Evolutionary conservation across 2,888 invertebrate species (phyloP), one percentile per base, ranked within the genome.

Genomic region (Orthosia incerta): DNA sequence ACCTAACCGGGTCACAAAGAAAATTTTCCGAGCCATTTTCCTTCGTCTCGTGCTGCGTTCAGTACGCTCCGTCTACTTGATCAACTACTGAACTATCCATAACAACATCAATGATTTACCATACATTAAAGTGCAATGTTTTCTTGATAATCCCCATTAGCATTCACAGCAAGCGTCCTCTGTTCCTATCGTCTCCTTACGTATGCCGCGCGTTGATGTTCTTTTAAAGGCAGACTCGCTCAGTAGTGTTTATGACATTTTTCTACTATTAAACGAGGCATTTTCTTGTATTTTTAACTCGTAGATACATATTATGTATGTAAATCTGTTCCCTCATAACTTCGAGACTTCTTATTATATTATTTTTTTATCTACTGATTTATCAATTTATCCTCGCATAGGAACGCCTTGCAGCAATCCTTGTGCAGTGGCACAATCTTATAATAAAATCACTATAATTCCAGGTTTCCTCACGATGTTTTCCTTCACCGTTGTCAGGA

Each of bases 201-300:
- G 83, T 87, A 88, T 85, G 85, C 82, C 79, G 81, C 92, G 92
- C 94, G 94, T 94, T 94, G 93, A 93, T 90, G 92, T 93, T 91
- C 88, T 92, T 93, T 60, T 73, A 81, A 81, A 82, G 75, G 77
- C 76, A 75, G 60, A 65, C 64, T 66, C 31, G 46, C 45, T 74
- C 31, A 26, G 26, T 1, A 46, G 9, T 12, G 23, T 59, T 26
- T 56, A 12, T 13, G 12, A 46, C 18, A 68, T 74, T 64, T 73
- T 74, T 48, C 15, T 11, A 45, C 15, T 15, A 4, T 57, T 46
- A 45, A 45, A 0, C 20, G 48, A 45, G n/a, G 3, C 18, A 79
- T 53, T 56, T 59, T 50, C 11, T 55, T 18, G n/a, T 26, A 11
- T 39, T 39, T 39, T 1, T 9, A 39, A 39, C 39, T 39, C 39